Evolutionary conservation across 2,797 vertebrate species (phyloP).

Genomic region (Mormyrops attenuatus): DNA sequence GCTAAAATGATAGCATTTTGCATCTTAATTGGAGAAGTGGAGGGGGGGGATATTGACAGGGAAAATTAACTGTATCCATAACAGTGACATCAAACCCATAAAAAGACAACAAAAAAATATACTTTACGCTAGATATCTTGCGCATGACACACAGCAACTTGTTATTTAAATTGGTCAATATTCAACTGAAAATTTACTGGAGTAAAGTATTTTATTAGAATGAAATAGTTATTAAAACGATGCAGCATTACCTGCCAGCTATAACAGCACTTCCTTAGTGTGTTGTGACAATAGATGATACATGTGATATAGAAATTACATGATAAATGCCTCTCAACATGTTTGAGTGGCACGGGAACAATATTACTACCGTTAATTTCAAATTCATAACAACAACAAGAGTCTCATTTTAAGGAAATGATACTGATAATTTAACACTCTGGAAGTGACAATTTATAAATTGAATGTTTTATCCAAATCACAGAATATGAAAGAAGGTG

Average conservation of each 20-base stretch:
- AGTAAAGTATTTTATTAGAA: neutral
- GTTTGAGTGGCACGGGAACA: neutral
- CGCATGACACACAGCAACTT: neutral
- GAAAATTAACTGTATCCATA: neutral
- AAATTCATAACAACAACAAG: neutral
- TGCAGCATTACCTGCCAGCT: neutral
- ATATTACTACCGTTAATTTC: neutral
- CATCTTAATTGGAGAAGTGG: slow-evolving; percentile 17
- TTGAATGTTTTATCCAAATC: neutral
- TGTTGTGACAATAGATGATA: neutral
- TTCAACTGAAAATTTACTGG: neutral
- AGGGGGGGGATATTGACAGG: neutral
- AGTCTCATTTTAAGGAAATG: neutral
- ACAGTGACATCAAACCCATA: neutral
- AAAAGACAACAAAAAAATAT: neutral
- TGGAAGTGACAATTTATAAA: neutral
- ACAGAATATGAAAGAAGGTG: neutral
- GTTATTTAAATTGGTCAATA: neutral
- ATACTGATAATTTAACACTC: neutral
- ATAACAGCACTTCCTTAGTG: neutral
- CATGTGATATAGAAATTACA: neutral
- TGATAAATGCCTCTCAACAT: neutral
- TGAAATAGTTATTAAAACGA: neutral
- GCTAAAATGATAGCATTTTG: slow-evolving; percentile 12
- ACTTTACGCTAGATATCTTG: neutral